Evolutionary conservation across 2,797 vertebrate genomes (phyloP).

Genomic region (Pseudocheirus occidentalis): DNA sequence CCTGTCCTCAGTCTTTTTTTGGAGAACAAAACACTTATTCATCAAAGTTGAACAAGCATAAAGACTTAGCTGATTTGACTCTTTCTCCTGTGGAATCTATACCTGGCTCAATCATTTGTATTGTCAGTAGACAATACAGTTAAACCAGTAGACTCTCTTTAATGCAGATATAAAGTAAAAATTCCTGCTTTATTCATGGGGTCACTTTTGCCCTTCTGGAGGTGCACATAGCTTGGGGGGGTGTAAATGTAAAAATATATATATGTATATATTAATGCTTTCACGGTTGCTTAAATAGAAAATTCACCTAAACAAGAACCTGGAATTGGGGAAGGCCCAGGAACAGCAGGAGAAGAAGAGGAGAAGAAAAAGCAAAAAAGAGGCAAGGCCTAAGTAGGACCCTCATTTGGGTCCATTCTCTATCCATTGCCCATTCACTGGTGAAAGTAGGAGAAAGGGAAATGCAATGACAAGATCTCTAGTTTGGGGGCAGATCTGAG

Average conservation of each 20-base stretch:
- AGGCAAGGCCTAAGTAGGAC: slow-evolving; percentile 86
- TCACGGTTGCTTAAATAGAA: slow-evolving; percentile 71
- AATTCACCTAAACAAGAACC: slow-evolving; percentile 92
- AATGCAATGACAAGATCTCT: neutral
- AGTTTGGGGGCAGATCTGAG: neutral
- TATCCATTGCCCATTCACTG: neutral
- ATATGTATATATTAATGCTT: slow-evolving; percentile 43
- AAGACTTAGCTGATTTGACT: neutral
- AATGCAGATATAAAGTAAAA: neutral
- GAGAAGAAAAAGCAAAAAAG: slow-evolving; percentile 99
- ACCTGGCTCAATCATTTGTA: neutral
- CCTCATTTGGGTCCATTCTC: neutral
- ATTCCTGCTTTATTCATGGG: neutral
- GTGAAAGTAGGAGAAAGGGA: neutral
- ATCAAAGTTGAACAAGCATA: neutral
- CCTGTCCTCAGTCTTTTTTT: neutral
- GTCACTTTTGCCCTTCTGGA: neutral
- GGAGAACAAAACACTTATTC: neutral
- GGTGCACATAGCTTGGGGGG: neutral
- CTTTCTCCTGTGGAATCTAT: neutral
- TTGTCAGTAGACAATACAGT: too few relatives aligned
- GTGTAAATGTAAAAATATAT: slow-evolving; percentile 4
- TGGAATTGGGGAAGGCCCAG: slow-evolving; percentile 89
- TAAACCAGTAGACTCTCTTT: neutral
- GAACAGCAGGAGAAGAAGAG: slow-evolving; percentile 91